phyloP scores from a whole-genome alignment of 2,888 invertebrate genomes.

The Muscina levida region DNA sequence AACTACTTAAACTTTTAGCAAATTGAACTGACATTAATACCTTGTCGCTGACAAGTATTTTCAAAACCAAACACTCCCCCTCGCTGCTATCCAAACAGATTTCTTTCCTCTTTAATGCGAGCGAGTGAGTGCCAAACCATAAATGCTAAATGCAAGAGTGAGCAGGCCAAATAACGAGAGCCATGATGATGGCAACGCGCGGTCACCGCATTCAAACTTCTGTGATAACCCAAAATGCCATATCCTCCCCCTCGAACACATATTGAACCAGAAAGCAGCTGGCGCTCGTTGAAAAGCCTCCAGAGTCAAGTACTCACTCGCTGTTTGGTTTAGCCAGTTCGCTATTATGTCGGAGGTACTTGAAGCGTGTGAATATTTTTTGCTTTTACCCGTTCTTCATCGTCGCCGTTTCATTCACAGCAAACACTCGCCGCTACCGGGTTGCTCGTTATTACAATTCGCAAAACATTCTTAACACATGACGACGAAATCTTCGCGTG shows the following conservation, averaged over 20 bases:
- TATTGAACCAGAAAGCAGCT: conserved; percentile 32
- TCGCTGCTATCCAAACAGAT: conserved; percentile 32
- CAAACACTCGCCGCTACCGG: conserved; percentile 16
- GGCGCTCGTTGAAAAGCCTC: conserved; percentile 57
- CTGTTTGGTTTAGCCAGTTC: too few species aligned
- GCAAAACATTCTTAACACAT: conserved; percentile 36
- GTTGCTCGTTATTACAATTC: conserved; percentile 21
- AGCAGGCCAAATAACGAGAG: conserved; percentile 17
- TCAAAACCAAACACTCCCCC: conserved; percentile 16
- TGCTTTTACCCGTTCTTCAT: conserved; percentile 49
- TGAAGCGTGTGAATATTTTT: conserved; percentile 62
- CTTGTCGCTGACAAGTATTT: conserved; percentile 60
- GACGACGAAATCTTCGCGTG: conserved; percentile 10
- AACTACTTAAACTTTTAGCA: conserved; percentile 50
- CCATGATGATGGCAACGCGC: conserved; percentile 26
- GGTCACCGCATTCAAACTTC: conserved; percentile 45
- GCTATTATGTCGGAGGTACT: conserved; percentile 51
- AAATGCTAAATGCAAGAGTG: conserved; percentile 47
- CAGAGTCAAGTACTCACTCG: conserved; percentile 60
- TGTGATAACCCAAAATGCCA: conserved; percentile 26
- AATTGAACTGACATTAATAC: conserved; percentile 64
- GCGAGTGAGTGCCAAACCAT: conserved; percentile 17
- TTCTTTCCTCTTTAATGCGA: conserved; percentile 13
- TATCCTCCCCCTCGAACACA: conserved; percentile 20
- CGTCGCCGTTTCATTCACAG: conserved; percentile 11